Percentiles rank a stretch among this genome's conserved stretches.
phyloP scores from a whole-genome alignment of 1,140 invertebrate genomes.

The Zelostemma sp. region DNA sequence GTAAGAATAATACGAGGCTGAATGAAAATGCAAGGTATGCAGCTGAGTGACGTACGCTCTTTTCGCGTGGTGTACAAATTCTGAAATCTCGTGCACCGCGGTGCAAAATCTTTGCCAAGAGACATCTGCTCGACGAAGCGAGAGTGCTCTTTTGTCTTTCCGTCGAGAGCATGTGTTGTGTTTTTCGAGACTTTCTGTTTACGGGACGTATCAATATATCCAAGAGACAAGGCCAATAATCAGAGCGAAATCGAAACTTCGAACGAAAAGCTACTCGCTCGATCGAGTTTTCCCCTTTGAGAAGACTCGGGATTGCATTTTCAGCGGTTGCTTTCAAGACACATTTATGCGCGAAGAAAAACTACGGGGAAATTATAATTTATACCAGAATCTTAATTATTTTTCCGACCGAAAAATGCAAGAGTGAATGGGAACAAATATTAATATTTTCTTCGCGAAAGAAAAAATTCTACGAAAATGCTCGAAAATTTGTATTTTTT shows the following conservation, averaged over 20 bases:
- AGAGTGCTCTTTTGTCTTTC: conserved; percentile 48
- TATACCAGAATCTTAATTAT: too few species aligned
- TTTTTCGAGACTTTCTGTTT: conserved; percentile 7
- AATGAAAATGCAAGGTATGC: conserved; percentile 34
- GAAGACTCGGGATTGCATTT: conserved; percentile 30
- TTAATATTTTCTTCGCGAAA: too few species aligned
- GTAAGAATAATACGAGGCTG: conserved; percentile 20
- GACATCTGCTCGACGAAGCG: conserved; percentile 39
- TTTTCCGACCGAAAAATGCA: too few species aligned
- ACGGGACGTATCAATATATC: conserved; percentile 16
- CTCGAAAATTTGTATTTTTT: too few species aligned
- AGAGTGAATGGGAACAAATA: too few species aligned
- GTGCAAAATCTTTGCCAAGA: conserved; percentile 48
- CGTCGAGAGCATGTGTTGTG: conserved; percentile 29
- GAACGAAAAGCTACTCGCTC: conserved; percentile 37
- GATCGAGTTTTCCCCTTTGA: conserved; percentile 29
- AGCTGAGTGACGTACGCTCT: conserved; percentile 28
- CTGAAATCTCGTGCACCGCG: conserved; percentile 42
- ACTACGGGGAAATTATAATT: too few species aligned
- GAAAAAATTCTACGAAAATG: too few species aligned
- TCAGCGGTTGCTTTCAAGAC: neutral
- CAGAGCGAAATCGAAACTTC: conserved; percentile 33
- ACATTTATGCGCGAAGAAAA: too few species aligned
- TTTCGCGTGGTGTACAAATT: conserved; percentile 30
- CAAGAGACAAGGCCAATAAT: conserved; percentile 26